These are phyloP conservation scores for Calephelis virginiensis DNA, from an alignment of 1,140 invertebrate species.

Conservation along the genomic window DNA sequence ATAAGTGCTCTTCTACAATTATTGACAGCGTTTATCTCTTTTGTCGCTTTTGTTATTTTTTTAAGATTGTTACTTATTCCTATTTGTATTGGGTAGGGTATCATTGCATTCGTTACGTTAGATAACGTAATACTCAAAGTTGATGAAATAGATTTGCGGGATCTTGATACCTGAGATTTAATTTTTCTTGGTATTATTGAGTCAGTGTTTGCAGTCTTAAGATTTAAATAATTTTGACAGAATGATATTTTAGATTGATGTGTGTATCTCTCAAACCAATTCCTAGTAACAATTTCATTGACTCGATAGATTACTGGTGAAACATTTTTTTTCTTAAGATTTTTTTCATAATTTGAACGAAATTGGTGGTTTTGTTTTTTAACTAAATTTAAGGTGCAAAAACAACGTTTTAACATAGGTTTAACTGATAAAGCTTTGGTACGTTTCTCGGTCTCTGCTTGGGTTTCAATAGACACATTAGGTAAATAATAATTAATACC, in stretches of 20 bases:
- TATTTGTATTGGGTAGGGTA: neutral
- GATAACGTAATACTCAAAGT: neutral
- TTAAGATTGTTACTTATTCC: neutral
- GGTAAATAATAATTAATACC: conserved; percentile 23
- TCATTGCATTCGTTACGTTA: neutral
- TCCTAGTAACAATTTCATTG: conserved; percentile 27
- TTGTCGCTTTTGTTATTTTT: neutral
- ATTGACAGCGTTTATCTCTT: neutral
- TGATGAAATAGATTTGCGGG: neutral
- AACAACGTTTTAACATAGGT: conserved; percentile 41
- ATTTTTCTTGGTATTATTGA: neutral
- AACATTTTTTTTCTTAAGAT: neutral
- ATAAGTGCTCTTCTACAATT: neutral
- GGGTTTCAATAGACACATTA: conserved; percentile 23
- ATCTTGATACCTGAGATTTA: conserved; percentile 7
- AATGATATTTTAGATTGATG: neutral
- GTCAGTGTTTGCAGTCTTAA: neutral
- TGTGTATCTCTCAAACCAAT: neutral
- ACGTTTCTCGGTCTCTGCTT: conserved; percentile 21
- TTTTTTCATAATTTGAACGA: neutral
- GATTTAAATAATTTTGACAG: conserved; percentile 1
- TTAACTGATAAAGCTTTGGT: conserved; percentile 23
- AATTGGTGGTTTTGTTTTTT: conserved; percentile 33
- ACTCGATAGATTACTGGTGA: conserved; percentile 24
- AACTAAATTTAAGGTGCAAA: conserved; percentile 44